A percentile compares a stretch with the other conserved stretches of the same genome.
phyloP scores from a whole-genome alignment of 2,888 invertebrate species.

The Agrilus cyanescens region DNA sequence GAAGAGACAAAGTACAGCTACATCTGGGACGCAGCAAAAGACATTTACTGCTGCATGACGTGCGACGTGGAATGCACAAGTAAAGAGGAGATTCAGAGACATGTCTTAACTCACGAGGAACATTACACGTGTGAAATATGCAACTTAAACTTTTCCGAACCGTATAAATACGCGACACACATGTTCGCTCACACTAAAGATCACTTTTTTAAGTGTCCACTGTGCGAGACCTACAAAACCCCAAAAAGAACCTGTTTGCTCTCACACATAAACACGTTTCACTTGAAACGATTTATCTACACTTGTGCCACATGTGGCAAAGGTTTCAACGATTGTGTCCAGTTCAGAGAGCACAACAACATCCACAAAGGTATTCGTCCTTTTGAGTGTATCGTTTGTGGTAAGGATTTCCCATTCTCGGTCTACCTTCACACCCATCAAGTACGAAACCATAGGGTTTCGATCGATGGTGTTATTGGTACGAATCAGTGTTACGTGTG shows the following conservation, averaged over 20 bases:
- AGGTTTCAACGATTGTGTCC: slow-evolving; percentile 12
- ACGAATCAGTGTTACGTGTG: slow-evolving; percentile 37
- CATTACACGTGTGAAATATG: slow-evolving; percentile 8
- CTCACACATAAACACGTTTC: slow-evolving; percentile 4
- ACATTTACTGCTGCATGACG: slow-evolving; percentile 16
- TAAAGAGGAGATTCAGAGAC: slow-evolving; percentile 12
- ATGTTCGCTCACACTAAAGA: slow-evolving; percentile 7
- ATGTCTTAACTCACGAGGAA: slow-evolving; percentile 13
- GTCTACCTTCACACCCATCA: slow-evolving; percentile 39
- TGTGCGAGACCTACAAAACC: slow-evolving; percentile 6
- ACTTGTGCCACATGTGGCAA: slow-evolving; percentile 23
- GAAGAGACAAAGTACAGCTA: slow-evolving; percentile 16
- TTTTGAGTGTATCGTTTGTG: slow-evolving; percentile 37
- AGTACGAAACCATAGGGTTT: slow-evolving; percentile 35
- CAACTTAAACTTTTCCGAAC: slow-evolving; percentile 12
- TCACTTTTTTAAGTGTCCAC: slow-evolving; percentile 8
- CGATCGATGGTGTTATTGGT: slow-evolving; percentile 20
- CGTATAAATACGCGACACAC: slow-evolving; percentile 14
- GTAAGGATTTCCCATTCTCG: slow-evolving; percentile 19
- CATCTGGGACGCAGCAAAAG: slow-evolving; percentile 23
- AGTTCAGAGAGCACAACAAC: slow-evolving; percentile 19
- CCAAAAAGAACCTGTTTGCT: slow-evolving; percentile 1
- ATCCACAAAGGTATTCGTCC: slow-evolving; percentile 35
- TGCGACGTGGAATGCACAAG: slow-evolving; percentile 11
- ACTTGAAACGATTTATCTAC: slow-evolving; percentile 3